phyloP scores from a whole-genome alignment of 2,113 vertebrate species.

The Syrmaticus mikado region DNA sequence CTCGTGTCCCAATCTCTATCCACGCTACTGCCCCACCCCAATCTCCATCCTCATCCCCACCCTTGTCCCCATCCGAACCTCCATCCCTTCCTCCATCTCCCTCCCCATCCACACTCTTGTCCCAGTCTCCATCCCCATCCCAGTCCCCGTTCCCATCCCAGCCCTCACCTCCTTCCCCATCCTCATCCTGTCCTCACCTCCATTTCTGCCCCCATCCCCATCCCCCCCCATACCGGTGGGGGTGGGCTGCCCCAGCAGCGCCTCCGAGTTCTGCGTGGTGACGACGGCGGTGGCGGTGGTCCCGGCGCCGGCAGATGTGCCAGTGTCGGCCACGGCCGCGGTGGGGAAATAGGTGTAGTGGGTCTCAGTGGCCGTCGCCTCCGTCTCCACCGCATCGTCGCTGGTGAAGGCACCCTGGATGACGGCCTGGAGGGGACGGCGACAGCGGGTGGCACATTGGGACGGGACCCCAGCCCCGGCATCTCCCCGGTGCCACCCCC shows the following conservation, averaged over 20 bases:
- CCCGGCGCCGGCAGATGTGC: conserved; percentile 49
- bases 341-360: conserved; percentile 81
- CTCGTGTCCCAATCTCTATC: too few species aligned
- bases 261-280: conserved; percentile 79
- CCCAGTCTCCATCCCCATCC: too few species aligned
- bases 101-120: too few species aligned
- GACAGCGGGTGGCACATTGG: rapidly evolving
- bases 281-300: conserved; percentile 75
- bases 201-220: too few species aligned
- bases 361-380: conserved; percentile 71
- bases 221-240: conserved; percentile 52
- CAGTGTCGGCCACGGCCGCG: conserved; percentile 73
- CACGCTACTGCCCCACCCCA: too few species aligned
- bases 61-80: too few species aligned
- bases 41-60: too few species aligned
- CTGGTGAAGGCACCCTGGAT: conserved; percentile 83
- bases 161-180: too few species aligned
- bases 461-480: rapidly evolving
- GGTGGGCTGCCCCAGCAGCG: conserved; percentile 76
- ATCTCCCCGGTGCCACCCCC: background rate
- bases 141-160: too few species aligned
- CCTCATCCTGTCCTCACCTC: too few species aligned
- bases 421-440: conserved; percentile 59
- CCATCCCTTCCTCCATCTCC: too few species aligned
- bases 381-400: conserved; percentile 76